Percentiles rank a stretch among this genome's conserved stretches.
Conservation (phyloP, 2,113 vertebrate species). For the Ophiodon elongatus region DNA sequence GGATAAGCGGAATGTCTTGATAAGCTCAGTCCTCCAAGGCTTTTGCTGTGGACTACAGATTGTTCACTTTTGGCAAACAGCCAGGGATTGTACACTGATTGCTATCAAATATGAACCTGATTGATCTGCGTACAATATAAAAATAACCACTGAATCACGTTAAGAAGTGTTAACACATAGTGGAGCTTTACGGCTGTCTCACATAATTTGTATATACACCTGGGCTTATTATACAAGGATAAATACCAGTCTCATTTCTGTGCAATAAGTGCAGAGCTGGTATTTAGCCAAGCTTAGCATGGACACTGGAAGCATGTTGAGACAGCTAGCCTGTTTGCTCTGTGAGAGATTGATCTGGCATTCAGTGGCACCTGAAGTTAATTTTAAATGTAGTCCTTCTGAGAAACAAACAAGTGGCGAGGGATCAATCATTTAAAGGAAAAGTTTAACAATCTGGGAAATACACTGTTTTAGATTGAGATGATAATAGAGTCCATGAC, state of each 20-base stretch:
- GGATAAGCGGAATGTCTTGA: not conserved
- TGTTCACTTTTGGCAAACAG: conserved; percentile 21
- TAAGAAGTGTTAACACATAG: not conserved
- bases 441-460: no score
- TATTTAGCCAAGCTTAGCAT: not conserved
- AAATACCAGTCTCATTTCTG: not conserved
- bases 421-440: no score
- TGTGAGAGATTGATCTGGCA: no score
- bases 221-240: not conserved
- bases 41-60: not conserved
- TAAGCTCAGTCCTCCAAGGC: not conserved
- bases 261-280: not conserved
- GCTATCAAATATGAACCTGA: conserved; percentile 24
- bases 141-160: not conserved
- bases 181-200: not conserved
- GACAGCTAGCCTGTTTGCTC: no score
- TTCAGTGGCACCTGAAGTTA: no score
- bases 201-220: not conserved
- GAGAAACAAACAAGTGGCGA: no score
- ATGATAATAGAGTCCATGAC: no score
- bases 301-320: no score
- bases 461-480: no score
- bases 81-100: conserved; percentile 7
- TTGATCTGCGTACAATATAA: conserved; percentile 12
- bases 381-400: no score